Percentiles rank a stretch among this genome's conserved stretches.
Evolutionary conservation across 1,140 invertebrate species (phyloP).

Genomic region (Ephestia elutella): DNA sequence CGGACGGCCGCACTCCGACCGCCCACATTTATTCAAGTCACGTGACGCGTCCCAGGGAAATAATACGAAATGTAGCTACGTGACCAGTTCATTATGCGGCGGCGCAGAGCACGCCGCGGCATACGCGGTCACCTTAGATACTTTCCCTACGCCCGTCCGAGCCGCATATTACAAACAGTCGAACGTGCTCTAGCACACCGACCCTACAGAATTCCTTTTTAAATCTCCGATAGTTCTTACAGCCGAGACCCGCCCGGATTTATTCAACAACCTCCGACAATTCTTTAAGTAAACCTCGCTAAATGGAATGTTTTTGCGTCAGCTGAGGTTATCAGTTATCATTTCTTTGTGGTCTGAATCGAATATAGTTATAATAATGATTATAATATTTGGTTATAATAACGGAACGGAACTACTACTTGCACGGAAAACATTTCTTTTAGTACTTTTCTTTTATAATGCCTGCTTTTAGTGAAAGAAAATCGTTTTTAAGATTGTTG

Average conservation of each 20-base stretch:
- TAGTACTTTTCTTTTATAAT: not conserved
- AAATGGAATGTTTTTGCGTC: conserved; percentile 17
- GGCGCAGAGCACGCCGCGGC: conserved; percentile 33
- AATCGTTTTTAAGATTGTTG: conserved; percentile 60
- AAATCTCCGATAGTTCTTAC: conserved; percentile 26
- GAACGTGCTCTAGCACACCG: conserved; percentile 29
- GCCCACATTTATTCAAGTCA: conserved; percentile 67
- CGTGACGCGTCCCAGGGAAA: conserved; percentile 69
- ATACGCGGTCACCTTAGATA: conserved; percentile 40
- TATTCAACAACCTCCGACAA: conserved; percentile 17
- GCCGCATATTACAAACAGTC: conserved; percentile 36
- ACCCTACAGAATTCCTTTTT: conserved; percentile 25
- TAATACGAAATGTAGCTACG: conserved; percentile 74
- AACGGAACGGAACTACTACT: not conserved
- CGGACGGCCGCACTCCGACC: conserved; percentile 34
- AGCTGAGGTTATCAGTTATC: conserved; percentile 8
- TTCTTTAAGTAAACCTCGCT: conserved; percentile 16
- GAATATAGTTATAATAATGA: too few relatives aligned
- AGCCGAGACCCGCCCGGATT: conserved; percentile 17
- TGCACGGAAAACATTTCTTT: not conserved
- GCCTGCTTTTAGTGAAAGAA: conserved; percentile 15
- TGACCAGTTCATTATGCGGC: conserved; percentile 71
- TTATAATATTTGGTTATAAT: too few relatives aligned
- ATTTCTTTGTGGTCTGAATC: conserved; percentile 5
- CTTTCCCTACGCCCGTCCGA: conserved; percentile 25